Conservation (phyloP, 2,888 invertebrate genomes). For the Synanthedon myopaeformis region DNA sequence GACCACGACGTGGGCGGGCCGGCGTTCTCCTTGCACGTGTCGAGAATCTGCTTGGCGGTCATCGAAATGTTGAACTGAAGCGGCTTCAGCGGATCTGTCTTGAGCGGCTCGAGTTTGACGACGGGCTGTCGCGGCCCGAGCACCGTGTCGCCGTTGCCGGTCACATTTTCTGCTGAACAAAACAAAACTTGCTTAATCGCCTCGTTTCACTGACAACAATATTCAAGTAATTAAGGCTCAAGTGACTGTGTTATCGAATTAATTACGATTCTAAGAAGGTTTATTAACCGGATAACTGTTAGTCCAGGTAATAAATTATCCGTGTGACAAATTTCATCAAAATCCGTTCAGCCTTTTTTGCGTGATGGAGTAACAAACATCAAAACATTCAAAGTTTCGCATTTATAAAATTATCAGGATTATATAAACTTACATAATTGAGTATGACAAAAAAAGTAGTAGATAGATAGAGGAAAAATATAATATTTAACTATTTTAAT, state of each 20-base stretch:
- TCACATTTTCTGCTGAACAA: constrained; percentile 19
- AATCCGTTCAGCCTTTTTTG: too few species aligned
- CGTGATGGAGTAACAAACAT: too few species aligned
- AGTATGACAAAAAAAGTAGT: too few species aligned
- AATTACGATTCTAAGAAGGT: not conserved
- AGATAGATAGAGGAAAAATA: too few species aligned
- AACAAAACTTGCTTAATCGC: not conserved
- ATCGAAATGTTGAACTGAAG: constrained; percentile 80
- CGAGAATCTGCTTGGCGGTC: constrained; percentile 79
- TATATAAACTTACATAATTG: too few species aligned
- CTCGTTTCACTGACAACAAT: not conserved
- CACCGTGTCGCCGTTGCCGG: constrained; percentile 35
- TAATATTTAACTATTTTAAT: too few species aligned
- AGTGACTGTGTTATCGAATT: constrained; percentile 3
- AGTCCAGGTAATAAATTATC: too few species aligned
- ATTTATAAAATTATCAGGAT: too few species aligned
- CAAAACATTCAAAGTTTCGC: too few species aligned
- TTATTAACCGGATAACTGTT: too few species aligned
- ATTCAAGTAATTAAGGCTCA: not conserved
- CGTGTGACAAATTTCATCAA: too few species aligned
- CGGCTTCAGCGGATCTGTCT: constrained; percentile 73
- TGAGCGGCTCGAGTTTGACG: constrained; percentile 73
- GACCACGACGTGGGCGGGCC: constrained; percentile 56
- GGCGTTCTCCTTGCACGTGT: constrained; percentile 74
- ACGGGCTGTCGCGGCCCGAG: constrained; percentile 72